phyloP scores from a whole-genome alignment of 2,113 vertebrate species.

The Dolichotis patagonum region DNA sequence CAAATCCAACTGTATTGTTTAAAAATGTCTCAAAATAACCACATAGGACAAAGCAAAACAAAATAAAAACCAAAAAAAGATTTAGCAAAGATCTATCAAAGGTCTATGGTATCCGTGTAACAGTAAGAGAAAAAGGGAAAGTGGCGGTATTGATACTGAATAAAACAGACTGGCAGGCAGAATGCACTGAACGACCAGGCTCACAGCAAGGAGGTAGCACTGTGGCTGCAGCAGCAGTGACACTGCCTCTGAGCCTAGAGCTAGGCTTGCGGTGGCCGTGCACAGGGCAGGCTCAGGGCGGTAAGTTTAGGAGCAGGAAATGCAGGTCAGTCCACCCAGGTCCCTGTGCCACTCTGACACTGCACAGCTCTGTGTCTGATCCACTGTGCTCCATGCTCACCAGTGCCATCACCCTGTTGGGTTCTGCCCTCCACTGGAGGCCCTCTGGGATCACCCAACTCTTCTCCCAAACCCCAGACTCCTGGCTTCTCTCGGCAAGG shows the following conservation, averaged over 20 bases:
- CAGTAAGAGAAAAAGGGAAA: neutral
- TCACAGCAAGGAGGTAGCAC: neutral
- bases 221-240: neutral
- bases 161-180: neutral
- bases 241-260: neutral
- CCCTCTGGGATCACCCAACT: neutral
- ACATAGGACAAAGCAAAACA: neutral
- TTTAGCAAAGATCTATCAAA: neutral
- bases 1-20: constrained; percentile 21
- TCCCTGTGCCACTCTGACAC: neutral
- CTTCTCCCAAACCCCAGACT: neutral
- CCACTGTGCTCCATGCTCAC: neutral
- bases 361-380: neutral
- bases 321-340: neutral
- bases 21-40: neutral
- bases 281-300: neutral
- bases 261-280: neutral
- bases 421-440: neutral
- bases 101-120: neutral
- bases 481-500: neutral
- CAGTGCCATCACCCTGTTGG: neutral
- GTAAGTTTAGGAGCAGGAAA: neutral
- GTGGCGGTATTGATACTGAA: neutral
- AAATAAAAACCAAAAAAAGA: constrained; percentile 13
- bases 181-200: neutral